Percentiles rank a stretch among this genome's conserved stretches.
Evolutionary conservation across 2,113 vertebrate species (phyloP).

Genomic region (Lycaon pictus): DNA sequence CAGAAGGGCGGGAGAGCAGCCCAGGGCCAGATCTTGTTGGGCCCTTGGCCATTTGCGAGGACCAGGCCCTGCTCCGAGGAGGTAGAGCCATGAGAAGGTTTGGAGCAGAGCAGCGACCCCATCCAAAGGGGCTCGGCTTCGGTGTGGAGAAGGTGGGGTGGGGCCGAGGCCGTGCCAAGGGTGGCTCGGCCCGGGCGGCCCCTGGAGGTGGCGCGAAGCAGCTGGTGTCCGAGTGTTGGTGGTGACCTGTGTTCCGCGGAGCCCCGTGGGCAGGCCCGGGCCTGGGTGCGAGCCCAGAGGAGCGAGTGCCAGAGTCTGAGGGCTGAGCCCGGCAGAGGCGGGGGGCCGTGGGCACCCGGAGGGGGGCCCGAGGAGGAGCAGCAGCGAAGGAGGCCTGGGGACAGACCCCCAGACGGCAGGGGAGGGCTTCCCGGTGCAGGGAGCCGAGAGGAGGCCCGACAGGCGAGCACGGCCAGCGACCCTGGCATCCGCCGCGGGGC

Average conservation of each 20-base stretch:
- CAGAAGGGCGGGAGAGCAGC: background rate
- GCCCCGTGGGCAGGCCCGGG: background rate
- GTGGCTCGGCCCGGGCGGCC: background rate
- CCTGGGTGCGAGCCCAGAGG: background rate
- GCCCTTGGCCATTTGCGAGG: background rate
- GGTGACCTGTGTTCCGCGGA: background rate
- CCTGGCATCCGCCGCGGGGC: background rate
- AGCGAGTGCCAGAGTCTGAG: rapidly evolving
- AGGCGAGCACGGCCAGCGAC: background rate
- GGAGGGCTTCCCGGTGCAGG: rapidly evolving
- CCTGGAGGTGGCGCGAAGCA: background rate
- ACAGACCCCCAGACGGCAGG: rapidly evolving
- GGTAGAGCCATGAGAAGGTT: background rate
- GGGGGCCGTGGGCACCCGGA: too few relatives aligned
- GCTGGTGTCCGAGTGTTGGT: background rate
- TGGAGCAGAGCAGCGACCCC: background rate
- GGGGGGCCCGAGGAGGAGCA: background rate
- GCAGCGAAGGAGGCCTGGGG: background rate
- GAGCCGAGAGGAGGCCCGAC: background rate
- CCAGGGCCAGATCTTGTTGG: rapidly evolving
- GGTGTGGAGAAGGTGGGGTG: background rate
- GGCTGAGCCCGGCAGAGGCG: background rate
- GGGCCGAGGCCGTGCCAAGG: background rate
- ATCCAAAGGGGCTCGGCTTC: background rate
- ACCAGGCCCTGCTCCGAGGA: background rate